A percentile compares a stretch with the other conserved stretches of the same genome.
Conservation (phyloP, 2,797 vertebrate species). For the Hoplostethus mediterraneus region DNA sequence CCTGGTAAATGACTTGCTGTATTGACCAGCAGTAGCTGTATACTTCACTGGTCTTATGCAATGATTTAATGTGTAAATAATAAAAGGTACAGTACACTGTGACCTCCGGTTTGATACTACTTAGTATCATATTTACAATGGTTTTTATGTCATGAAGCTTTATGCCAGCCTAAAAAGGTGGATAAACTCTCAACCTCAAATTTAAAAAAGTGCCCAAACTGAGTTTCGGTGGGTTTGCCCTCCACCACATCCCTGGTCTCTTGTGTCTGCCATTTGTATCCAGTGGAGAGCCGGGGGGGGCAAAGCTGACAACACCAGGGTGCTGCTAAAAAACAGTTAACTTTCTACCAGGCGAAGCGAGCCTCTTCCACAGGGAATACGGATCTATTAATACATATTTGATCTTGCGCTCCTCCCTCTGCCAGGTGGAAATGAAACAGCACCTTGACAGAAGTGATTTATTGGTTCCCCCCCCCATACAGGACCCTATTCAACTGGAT, state of each 20-base stretch:
- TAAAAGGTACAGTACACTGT: too few species aligned
- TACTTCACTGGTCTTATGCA: too few species aligned
- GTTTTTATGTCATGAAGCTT: too few species aligned
- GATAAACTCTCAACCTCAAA: neutral
- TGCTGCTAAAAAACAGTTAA: slow-evolving; percentile 64
- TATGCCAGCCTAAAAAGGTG: neutral
- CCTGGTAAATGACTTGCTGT: too few species aligned
- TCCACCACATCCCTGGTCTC: neutral
- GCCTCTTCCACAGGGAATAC: slow-evolving; percentile 50
- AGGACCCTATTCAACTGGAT: slow-evolving; percentile 42
- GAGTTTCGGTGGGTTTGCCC: neutral
- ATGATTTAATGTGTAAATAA: too few species aligned
- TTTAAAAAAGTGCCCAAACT: neutral
- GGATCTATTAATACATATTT: slow-evolving; percentile 75
- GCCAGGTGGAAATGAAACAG: slow-evolving; percentile 69
- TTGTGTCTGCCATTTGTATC: slow-evolving; percentile 4
- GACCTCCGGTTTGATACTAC: too few species aligned
- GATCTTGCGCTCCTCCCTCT: slow-evolving; percentile 50
- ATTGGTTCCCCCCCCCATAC: slow-evolving; percentile 51
- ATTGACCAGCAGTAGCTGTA: slow-evolving; percentile 7
- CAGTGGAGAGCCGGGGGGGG: slow-evolving; percentile 20
- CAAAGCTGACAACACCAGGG: slow-evolving; percentile 14
- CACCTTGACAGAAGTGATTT: slow-evolving; percentile 70
- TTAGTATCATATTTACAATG: too few species aligned
- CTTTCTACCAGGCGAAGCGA: slow-evolving; percentile 55